A percentile compares a stretch with the other conserved stretches of the same genome.
phyloP scores from a whole-genome alignment of 2,888 invertebrate genomes.

The Chymomyza procnemis region DNA sequence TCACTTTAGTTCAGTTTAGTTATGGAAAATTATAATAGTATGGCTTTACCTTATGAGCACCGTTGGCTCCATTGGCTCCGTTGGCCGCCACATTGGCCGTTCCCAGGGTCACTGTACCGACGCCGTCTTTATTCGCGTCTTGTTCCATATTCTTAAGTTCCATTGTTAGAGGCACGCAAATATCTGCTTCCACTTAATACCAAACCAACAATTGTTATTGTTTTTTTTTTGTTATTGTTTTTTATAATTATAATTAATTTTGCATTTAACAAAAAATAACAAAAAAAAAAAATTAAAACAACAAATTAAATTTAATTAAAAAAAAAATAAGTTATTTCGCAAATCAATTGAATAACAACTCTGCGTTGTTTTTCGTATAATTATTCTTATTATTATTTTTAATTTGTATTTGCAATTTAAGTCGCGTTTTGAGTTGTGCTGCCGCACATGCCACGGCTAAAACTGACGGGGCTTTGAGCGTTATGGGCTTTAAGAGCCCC shows the following conservation, averaged over 20 bases:
- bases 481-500: constrained; percentile 59
- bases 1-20: too few relatives aligned
- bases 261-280: background rate
- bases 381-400: constrained; percentile 7
- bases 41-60: constrained; percentile 18
- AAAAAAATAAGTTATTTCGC: background rate
- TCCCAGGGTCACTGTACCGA: constrained; percentile 31
- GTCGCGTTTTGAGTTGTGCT: constrained; percentile 49
- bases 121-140: background rate
- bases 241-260: too few relatives aligned
- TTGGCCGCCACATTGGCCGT: constrained; percentile 38
- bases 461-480: constrained; percentile 50
- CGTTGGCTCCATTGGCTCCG: constrained; percentile 38
- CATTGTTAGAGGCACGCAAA: constrained; percentile 3
- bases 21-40: too few relatives aligned
- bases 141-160: constrained; percentile 7
- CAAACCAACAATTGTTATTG: background rate
- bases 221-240: background rate
- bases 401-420: constrained; percentile 11
- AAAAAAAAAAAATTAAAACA: too few relatives aligned
- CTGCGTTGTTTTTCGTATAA: constrained; percentile 4
- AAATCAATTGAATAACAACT: background rate
- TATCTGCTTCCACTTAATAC: background rate
- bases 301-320: background rate
- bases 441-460: constrained; percentile 65